Percentiles rank a stretch among this genome's conserved stretches.
Evolutionary conservation across 2,888 invertebrate genomes (phyloP).

Genomic region (Folsomia manolachei): DNA sequence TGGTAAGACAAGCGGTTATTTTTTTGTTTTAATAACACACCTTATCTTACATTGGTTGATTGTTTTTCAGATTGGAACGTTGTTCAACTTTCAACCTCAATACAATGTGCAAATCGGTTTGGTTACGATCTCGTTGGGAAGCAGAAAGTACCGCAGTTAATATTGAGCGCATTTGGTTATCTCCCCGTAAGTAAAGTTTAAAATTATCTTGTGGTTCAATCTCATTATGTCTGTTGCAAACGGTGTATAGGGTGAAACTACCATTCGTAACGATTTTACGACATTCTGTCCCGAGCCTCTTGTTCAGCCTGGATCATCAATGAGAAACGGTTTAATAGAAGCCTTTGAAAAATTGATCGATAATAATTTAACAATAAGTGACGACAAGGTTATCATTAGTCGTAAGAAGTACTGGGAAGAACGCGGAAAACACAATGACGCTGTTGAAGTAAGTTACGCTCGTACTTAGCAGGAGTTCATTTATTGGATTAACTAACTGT

Average conservation of each 20-base stretch:
- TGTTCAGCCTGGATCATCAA: conserved; percentile 20
- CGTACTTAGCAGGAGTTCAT: neutral
- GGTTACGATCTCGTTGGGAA: conserved; percentile 24
- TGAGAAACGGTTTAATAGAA: conserved; percentile 37
- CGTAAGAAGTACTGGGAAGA: conserved; percentile 44
- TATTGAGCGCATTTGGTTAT: conserved; percentile 35
- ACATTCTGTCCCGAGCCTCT: conserved; percentile 33
- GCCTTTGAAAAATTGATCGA: conserved; percentile 40
- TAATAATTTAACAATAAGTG: conserved; percentile 40
- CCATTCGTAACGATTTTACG: conserved; percentile 26
- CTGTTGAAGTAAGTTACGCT: conserved; percentile 22
- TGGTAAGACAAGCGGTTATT: conserved; percentile 5
- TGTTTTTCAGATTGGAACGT: conserved; percentile 42
- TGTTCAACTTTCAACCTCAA: conserved; percentile 37
- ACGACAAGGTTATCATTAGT: conserved; percentile 32
- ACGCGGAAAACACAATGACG: conserved; percentile 39
- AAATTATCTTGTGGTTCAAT: neutral
- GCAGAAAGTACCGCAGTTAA: conserved; percentile 35
- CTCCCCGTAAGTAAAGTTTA: conserved; percentile 27
- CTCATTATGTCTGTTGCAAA: neutral
- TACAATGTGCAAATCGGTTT: conserved; percentile 38
- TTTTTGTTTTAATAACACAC: neutral
- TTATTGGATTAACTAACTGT: neutral
- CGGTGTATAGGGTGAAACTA: conserved; percentile 15
- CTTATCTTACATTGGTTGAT: neutral